Base-by-base conservation (phyloP, 1,140 invertebrate species). In the Papilio glaucus region DNA sequence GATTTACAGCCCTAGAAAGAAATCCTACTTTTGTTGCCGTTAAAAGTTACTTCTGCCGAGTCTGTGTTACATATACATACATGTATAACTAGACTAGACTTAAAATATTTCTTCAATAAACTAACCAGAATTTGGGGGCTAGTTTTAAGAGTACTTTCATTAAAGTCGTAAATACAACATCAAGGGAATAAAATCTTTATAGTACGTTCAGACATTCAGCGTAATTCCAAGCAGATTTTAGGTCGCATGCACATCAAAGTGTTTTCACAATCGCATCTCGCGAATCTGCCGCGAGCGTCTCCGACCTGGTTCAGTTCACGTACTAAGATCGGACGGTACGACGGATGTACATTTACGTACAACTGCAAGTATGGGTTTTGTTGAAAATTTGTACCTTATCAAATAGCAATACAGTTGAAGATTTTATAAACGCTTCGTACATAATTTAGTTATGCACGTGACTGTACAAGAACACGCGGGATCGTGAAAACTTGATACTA, bases 301-400 rank as follows among this genome's bases (percentile, higher is more conserved):
- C 72, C 75, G 81, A 83, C 84, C 79, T 68, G 79, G 82, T 84
- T 86, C 65, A 65, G 69, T 80, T 84, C 81, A 80, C 76, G 82
- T 79, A 71, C 65, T 61, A 41, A 33, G 13, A 29, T 63, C 33
- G 37, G 37, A 21, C 37, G 37, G 33, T 63, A 37, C 61, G 9
- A 37, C 61, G 29, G 15, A 63, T 63, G 12, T 62, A 60, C 57
- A 18, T 29, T 26, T 7, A 60, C 53, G 53, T 60, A 9, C 53
- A 60, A 60, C 21, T 33, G 60, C 13, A 29, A 18, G 29, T 26
- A 42, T 15, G 4, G 8, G 5, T 37, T 37, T 33, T 18, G n/a
- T 1, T 62, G 0, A 37, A 62, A 37, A 62, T 62, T 9, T 62
- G 60, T 62, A 37, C 60, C 60, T 62, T 62, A 62, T 62, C 15